These are phyloP conservation scores for Cataglyphis hispanica DNA, from an alignment of 1,140 invertebrate genomes.

Conservation along the genomic window DNA sequence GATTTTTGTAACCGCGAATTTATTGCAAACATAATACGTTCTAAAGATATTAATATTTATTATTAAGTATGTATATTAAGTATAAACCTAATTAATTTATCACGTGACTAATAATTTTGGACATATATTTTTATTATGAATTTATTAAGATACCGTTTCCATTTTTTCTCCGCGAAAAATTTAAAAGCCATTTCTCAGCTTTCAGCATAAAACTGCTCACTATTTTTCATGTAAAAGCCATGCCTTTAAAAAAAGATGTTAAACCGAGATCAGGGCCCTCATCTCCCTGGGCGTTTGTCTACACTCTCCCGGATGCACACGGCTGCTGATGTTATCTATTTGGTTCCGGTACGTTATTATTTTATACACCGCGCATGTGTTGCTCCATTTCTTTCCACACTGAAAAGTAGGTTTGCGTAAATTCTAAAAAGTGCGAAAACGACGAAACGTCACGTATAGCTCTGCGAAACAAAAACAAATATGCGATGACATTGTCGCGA, in stretches of 20 bases:
- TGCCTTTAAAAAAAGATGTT: conserved; percentile 19
- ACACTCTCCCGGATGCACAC: conserved; percentile 47
- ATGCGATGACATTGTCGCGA: conserved; percentile 24
- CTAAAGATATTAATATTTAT: not conserved
- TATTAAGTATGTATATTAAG: too few relatives aligned
- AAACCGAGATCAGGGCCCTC: conserved; percentile 32
- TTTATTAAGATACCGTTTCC: not conserved
- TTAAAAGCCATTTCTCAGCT: not conserved
- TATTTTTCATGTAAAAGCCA: conserved; percentile 10
- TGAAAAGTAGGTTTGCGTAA: conserved; percentile 31
- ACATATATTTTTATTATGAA: not conserved
- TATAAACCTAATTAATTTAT: too few relatives aligned
- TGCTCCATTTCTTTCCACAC: conserved; percentile 24
- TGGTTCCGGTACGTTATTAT: conserved; percentile 50
- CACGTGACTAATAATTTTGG: not conserved
- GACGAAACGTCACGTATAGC: conserved; percentile 8
- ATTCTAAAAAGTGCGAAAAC: conserved; percentile 11
- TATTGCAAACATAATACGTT: not conserved
- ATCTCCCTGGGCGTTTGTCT: conserved; percentile 4
- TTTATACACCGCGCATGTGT: conserved; percentile 11
- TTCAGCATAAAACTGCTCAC: not conserved
- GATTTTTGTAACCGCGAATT: not conserved
- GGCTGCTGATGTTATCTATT: conserved; percentile 35
- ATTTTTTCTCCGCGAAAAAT: not conserved
- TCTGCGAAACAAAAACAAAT: conserved; percentile 33